Evolutionary conservation across 2,113 vertebrate species (phyloP).

Genomic region (Myxocyprinus asiaticus): DNA sequence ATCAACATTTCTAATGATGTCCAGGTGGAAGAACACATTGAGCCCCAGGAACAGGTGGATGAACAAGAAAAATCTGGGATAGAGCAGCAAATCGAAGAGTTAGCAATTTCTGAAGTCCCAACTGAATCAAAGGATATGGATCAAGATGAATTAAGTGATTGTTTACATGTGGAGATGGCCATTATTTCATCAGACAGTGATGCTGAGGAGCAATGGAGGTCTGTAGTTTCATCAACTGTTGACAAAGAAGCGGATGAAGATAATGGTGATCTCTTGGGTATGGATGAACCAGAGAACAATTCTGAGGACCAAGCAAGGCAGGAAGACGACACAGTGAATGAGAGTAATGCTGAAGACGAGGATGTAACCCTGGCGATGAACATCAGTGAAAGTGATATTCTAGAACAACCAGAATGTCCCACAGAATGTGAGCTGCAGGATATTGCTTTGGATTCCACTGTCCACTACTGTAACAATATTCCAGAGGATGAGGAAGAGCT

Average conservation of each 20-base stretch:
- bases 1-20: background rate
- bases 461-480: conserved; percentile 68
- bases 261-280: background rate
- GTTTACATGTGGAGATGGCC: conserved; percentile 69
- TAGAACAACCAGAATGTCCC: conserved; percentile 42
- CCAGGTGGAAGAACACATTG: conserved; percentile 23
- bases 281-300: background rate
- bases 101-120: conserved; percentile 40
- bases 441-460: conserved; percentile 63
- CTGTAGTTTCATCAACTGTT: conserved; percentile 25
- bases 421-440: conserved; percentile 61
- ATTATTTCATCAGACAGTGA: conserved; percentile 73
- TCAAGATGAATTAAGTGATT: no score
- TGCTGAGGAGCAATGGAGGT: conserved; percentile 67
- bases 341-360: conserved; percentile 19
- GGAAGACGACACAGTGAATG: background rate
- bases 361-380: conserved; percentile 8
- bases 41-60: conserved; percentile 2
- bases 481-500: conserved; percentile 73
- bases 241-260: conserved; percentile 46
- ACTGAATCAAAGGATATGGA: conserved; percentile 30
- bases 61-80: conserved; percentile 31
- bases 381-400: conserved; percentile 27
- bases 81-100: conserved; percentile 46
- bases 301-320: conserved; percentile 23